A percentile compares a stretch with the other conserved stretches of the same genome.
phyloP scores from a whole-genome alignment of 2,113 vertebrate genomes.

The Eupsittula cactorum region DNA sequence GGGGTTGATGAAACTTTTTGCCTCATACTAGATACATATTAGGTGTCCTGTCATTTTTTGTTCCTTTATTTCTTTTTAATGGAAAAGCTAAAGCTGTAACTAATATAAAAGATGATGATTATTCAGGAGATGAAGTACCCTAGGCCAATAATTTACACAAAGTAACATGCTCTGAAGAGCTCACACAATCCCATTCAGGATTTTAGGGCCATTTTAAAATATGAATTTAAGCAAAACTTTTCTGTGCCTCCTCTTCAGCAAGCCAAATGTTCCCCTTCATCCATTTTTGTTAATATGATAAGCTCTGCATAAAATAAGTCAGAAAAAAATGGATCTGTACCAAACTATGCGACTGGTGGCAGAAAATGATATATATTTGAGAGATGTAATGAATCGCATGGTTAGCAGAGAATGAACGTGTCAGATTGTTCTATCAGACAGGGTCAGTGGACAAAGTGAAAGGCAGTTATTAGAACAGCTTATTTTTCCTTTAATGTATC shows the following conservation, averaged over 20 bases:
- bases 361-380: background rate
- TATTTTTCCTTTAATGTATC: background rate
- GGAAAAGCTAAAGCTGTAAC: background rate
- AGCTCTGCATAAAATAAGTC: background rate
- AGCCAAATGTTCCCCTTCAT: background rate
- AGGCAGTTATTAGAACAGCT: background rate
- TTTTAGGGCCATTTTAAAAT: background rate
- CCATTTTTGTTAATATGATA: background rate
- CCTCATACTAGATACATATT: background rate
- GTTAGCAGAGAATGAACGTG: rapidly evolving
- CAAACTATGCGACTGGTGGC: background rate
- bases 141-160: background rate
- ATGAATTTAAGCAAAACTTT: background rate
- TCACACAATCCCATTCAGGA: background rate
- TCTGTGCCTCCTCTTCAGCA: background rate
- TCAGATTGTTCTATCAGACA: background rate
- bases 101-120: background rate
- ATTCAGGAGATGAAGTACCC: background rate
- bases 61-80: background rate
- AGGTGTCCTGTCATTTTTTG: background rate
- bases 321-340: background rate
- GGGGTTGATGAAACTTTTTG: background rate
- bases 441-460: background rate
- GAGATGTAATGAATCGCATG: background rate
- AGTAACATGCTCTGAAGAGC: background rate